Base-by-base conservation (phyloP, 2,113 vertebrate genomes). In the Halcyon senegalensis region DNA sequence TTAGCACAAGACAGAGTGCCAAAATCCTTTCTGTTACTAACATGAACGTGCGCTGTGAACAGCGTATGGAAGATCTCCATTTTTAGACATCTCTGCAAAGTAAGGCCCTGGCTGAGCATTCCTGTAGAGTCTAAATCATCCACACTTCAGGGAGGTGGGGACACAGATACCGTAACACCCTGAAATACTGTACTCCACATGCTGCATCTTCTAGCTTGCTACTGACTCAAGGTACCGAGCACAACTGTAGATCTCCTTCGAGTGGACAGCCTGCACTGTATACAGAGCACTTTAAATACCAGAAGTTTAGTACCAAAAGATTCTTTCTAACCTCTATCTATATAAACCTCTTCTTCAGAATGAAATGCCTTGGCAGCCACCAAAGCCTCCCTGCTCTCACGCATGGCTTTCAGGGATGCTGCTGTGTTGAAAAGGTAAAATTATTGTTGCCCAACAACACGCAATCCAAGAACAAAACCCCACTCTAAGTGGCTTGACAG, bases 401-500 rank as follows among this genome's bases (percentile, higher is more conserved):
- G 11, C 5, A 46, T 1, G 1, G 51, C 67, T 92, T 93, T 95
- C 51, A 94, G 80, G 64, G 95, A 64, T 5, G 16, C 35, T 76
- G 62, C 35, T 63, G 9, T 31, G 31, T 63, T 92, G 82, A 83
- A 78, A 59, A 94, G 30, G 79, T 64, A 95, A 95, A 96, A 56
- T 62, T 77, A 91, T 85, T 30, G 28, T 35, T 96, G 76, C 24
- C 53, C 70, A 87, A 41, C 60, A 82, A 90, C 39, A 64, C 4
- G 2, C 16, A 88, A 94, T 81, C 63, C 66, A 87, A 80, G 63
- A 94, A 91, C 79, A 96, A 97, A 93, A 84, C 82, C 16, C 20
- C 50, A 78, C 64, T 85, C 15, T 10, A 92, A 81, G 93, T 39
- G 60, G 70, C 43, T 66, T 89, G 35, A 67, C 5, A 70, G 37